Evolutionary conservation across 2,113 vertebrate species (phyloP).

Genomic region (human (Homo sapiens)): GRCh38 chr20:6091501-6092000

Average conservation of each 20-base stretch:
- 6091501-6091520: too few species aligned
- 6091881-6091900: background rate
- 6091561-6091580: background rate
- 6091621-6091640: background rate
- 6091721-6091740: background rate
- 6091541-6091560: background rate
- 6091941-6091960: background rate
- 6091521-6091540: background rate
- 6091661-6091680: background rate
- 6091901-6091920: background rate
- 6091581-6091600: conserved; percentile 1
- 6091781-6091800: background rate
- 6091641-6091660: background rate
- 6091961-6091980: too few species aligned
- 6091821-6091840: background rate
- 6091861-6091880: background rate
- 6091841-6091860: background rate
- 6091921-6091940: background rate
- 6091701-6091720: background rate
- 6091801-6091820: background rate
- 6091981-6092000: too few species aligned
- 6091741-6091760: background rate
- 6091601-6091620: background rate
- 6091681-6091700: background rate
- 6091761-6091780: background rate